Evolutionary conservation across 1,140 invertebrate genomes (phyloP).

Genomic region (Hetaerina americana): DNA sequence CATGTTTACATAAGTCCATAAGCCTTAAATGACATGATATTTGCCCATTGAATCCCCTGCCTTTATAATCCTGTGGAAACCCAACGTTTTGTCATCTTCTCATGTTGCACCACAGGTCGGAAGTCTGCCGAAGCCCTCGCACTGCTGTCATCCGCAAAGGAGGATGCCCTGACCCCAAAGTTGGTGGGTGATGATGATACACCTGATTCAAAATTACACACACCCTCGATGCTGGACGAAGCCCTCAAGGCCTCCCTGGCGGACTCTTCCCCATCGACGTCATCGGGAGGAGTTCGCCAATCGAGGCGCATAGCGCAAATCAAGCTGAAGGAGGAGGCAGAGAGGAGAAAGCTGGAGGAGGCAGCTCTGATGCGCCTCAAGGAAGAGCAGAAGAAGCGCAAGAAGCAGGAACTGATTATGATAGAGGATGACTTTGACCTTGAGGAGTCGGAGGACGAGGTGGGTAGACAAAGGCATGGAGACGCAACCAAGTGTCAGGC

Average conservation of each 20-base stretch:
- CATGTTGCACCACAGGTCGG: neutral
- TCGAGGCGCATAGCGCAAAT: conserved; percentile 70
- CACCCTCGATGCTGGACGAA: no score
- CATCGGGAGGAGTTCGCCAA: conserved; percentile 44
- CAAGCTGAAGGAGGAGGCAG: conserved; percentile 62
- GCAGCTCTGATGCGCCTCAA: conserved; percentile 45
- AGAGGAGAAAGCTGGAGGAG: conserved; percentile 56
- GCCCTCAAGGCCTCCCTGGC: no score
- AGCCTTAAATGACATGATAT: no score
- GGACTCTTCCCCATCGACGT: neutral
- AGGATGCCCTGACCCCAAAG: neutral
- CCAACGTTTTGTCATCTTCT: no score
- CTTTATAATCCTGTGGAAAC: no score
- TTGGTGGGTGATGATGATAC: no score
- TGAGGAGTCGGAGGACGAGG: conserved; percentile 14
- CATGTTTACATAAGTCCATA: no score
- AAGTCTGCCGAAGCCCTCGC: neutral
- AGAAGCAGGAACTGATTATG: conserved; percentile 14
- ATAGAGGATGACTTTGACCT: conserved; percentile 17
- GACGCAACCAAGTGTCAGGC: no score
- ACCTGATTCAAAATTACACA: no score
- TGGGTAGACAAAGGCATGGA: conserved; percentile 11
- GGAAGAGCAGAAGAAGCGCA: conserved; percentile 46
- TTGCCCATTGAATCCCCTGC: no score
- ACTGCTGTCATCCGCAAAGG: neutral